Evolutionary conservation across 2,888 invertebrate genomes (phyloP), one percentile per base, ranked within the genome.

Genomic region (Dasypolia templi): DNA sequence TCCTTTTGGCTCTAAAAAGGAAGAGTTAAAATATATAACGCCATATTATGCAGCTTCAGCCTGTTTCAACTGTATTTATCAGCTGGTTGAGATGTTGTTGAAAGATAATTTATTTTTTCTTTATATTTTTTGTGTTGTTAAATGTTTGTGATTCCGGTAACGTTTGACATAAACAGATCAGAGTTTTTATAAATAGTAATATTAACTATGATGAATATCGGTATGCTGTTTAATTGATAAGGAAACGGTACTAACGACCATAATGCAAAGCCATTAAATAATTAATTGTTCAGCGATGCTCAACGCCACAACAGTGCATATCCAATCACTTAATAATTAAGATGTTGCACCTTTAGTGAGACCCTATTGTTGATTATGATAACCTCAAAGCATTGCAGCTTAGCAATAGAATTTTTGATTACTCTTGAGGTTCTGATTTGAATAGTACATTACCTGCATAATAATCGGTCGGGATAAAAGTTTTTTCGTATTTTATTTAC

Each of bases 311-410:
- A 32, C 58, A 74, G 46, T 59, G 58, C 58, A 77, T 80, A n/a
- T 32, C 46, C 49, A 75, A 77, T 69, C 68, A 69, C 69, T 65
- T 56, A 75, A 78, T 81, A 44, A 77, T 58, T 64, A 53, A 49
- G 59, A 74, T 62, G 32, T 11, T 63, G 44, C 53, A 32, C 79
- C 35, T 49, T n/a, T 17, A 58, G 29, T 63, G 62, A 79, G 35
- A 17, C 81, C 14, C 46, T 64, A 14, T 61, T 39, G 26, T 63
- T 53, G 32, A 46, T 64, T 64, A 81, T 32, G 32, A 39, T 51
- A 81, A 51, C 80, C 62, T 51, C 39, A 49, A 12, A 58, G 44
- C 29, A 53, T 59, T 17, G 26, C 46, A 59, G 35, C 32, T 53
- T 58, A 46, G 35, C 51, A 26, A 62, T 53, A 7, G 12, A 29